Conservation (phyloP, 64 coral and sea anemone genomes). For the Pocillopora verrucosa region DNA sequence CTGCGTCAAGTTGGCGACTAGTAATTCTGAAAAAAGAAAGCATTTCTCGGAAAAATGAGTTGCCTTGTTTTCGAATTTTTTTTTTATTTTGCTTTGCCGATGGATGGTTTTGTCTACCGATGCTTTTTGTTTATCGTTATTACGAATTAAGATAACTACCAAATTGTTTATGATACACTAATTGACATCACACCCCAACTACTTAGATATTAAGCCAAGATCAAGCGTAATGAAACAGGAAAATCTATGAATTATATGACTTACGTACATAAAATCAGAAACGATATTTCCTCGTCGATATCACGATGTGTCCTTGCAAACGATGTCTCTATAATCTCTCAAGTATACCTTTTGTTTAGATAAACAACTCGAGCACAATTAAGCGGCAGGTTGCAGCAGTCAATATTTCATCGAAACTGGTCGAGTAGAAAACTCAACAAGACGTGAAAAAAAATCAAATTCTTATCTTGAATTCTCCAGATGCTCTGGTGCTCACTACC, state of each 20-base stretch:
- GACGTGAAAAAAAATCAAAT: neutral
- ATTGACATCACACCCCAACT: neutral
- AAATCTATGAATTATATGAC: neutral
- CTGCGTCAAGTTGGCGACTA: neutral
- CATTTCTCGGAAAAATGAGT: neutral
- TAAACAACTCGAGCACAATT: neutral
- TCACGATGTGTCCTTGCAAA: neutral
- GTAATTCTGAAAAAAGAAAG: neutral
- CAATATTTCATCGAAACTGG: neutral
- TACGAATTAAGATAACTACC: neutral
- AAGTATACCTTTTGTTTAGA: neutral
- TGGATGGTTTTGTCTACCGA: neutral
- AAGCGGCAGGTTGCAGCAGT: constrained; percentile 12
- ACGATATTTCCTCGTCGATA: neutral
- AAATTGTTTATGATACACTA: neutral
- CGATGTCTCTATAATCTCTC: neutral
- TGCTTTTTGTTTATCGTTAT: neutral
- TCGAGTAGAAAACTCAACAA: constrained; percentile 11
- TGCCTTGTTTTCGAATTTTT: neutral
- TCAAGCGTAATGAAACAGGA: neutral
- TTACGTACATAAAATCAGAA: neutral
- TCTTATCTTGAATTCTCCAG: neutral
- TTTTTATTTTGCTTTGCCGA: neutral
- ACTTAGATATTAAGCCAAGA: neutral
- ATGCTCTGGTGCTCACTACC: neutral